phyloP scores from a whole-genome alignment of 2,888 invertebrate species.

The Orthosia gothica region DNA sequence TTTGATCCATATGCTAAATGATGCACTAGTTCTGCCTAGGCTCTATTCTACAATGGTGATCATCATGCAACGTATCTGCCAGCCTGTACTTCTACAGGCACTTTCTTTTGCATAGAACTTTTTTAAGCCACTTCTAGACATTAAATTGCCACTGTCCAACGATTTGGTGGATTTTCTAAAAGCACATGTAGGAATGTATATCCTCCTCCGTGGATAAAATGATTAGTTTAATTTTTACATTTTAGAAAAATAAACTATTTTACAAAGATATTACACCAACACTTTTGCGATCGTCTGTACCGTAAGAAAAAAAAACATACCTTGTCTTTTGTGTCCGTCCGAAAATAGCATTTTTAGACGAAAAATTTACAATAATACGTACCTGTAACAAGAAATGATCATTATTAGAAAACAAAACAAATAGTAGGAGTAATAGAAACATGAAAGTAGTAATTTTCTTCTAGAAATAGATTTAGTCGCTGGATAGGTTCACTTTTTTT shows the following conservation, averaged over 20 bases:
- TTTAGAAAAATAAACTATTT: neutral
- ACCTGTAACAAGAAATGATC: constrained; percentile 65
- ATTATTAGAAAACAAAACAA: neutral
- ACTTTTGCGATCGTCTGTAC: constrained; percentile 68
- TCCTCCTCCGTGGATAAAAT: neutral
- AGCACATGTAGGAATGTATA: neutral
- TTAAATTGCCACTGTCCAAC: neutral
- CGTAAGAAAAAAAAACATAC: constrained; percentile 66
- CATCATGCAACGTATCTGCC: neutral
- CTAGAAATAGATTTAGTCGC: neutral
- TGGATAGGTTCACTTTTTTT: neutral
- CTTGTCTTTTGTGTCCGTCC: constrained; percentile 55
- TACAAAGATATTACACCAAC: neutral
- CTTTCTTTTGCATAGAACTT: no score
- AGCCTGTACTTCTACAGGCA: neutral
- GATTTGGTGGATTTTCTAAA: neutral
- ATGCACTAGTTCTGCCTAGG: neutral
- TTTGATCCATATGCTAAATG: neutral
- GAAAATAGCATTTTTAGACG: constrained; percentile 38
- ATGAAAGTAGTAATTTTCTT: neutral
- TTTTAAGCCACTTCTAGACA: neutral
- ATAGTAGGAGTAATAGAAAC: neutral
- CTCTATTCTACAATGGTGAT: neutral
- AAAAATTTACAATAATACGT: constrained; percentile 60
- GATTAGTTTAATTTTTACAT: neutral